Evolutionary conservation across 2,888 invertebrate genomes (phyloP), one percentile per base, ranked within the genome.

Genomic region (Laothoe populi): DNA sequence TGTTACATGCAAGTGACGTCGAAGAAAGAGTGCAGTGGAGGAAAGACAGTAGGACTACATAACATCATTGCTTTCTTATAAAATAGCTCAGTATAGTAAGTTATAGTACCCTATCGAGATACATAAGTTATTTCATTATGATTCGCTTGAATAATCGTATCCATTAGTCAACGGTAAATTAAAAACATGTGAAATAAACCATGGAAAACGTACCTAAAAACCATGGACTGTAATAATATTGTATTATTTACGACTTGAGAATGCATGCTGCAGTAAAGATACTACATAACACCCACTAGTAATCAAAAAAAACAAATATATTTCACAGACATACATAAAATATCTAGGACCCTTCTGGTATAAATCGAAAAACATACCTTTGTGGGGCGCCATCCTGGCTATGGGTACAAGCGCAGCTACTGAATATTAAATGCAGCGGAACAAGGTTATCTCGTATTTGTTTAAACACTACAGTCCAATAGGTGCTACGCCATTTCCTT

Each of bases 381-480:
- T 81, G 80, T 79, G 79, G 79, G 83, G 81, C 90, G 90, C 92
- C 92, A 92, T 92, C 89, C 89, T 90, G 87, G 79, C 84, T 80
- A 81, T 80, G 79, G 84, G 77, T 82, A 77, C 69, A 70, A 86
- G 83, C 87, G 84, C 83, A 84, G 84, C 78, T 83, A 86, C 89
- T 92, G 91, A 91, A 92, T 92, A 87, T 91, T 90, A 86, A 81
- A 92, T 91, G 90, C 86, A 86, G 75, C 79, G 75, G 72, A 68
- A 73, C 87, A 86, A 90, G 88, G 88, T 88, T 90, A 86, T 81
- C 71, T 79, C 70, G 72, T 74, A 75, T 73, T 69, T 74, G 76
- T 78, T 73, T 68, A 70, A 71, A 69, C 79, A 78, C 77, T 74
- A 74, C 63, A 70, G 71, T 76, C 72, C 74, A 69, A 71, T 77